phyloP scores from a whole-genome alignment of 2,888 invertebrate genomes.

The Zootermopsis nevadensis region DNA sequence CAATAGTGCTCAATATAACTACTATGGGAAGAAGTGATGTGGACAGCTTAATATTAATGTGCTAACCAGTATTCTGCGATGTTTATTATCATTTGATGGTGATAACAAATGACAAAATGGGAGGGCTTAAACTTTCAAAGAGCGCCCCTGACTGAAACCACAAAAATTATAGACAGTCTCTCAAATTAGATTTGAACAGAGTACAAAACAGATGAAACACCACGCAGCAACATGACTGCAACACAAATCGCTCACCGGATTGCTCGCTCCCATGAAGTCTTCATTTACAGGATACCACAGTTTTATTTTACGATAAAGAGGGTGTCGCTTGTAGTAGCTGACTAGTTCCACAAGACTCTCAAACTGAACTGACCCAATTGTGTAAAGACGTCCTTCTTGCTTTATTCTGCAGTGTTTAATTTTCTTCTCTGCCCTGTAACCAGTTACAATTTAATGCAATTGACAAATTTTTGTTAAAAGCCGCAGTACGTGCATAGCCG shows the following conservation, averaged over 20 bases:
- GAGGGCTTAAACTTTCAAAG: too few species aligned
- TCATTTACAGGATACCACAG: conserved; percentile 86
- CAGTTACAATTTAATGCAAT: not conserved
- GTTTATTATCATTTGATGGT: too few species aligned
- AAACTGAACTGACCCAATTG: conserved; percentile 91
- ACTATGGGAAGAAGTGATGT: too few species aligned
- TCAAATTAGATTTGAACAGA: too few species aligned
- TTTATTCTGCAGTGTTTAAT: conserved; percentile 98
- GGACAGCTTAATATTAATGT: too few species aligned
- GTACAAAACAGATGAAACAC: not conserved
- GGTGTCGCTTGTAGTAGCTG: conserved; percentile 89
- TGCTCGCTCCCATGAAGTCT: conserved; percentile 73
- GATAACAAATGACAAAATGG: too few species aligned
- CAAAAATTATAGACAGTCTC: too few species aligned
- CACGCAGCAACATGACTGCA: not conserved
- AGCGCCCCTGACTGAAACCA: too few species aligned
- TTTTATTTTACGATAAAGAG: conserved; percentile 91
- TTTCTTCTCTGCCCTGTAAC: conserved; percentile 86
- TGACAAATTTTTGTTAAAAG: too few species aligned
- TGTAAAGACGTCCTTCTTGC: conserved; percentile 90
- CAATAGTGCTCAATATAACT: too few species aligned
- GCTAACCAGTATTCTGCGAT: too few species aligned
- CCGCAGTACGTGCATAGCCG: too few species aligned
- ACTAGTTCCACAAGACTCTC: conserved; percentile 96
- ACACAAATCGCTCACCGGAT: conserved; percentile 69